These are phyloP conservation scores for Alcedo atthis DNA, from an alignment of 2,797 vertebrate species.

Conservation along the genomic window DNA sequence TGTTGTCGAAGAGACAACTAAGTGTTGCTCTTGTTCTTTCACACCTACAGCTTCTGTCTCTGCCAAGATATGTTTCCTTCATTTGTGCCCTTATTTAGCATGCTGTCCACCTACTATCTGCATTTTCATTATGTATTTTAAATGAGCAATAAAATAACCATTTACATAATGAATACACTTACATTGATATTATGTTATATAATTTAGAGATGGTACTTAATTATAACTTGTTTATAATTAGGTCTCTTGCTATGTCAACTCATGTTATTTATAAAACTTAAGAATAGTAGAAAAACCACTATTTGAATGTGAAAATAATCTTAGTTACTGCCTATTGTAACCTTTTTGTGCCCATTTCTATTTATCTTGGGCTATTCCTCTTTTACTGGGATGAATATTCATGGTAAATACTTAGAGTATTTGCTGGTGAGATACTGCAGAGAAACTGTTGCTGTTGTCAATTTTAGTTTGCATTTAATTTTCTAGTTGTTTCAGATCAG, in stretches of 20 bases:
- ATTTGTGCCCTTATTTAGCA: conserved; percentile 43
- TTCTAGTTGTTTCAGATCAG: not conserved
- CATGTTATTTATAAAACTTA: conserved; percentile 39
- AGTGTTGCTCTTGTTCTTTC: conserved; percentile 51
- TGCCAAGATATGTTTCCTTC: conserved; percentile 36
- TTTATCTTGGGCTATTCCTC: not conserved
- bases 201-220: conserved; percentile 55
- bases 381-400: not conserved
- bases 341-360: not conserved
- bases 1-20: not conserved
- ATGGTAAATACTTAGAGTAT: not conserved
- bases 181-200: conserved; percentile 43
- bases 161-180: conserved; percentile 49
- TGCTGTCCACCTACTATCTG: conserved; percentile 63
- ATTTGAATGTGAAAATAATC: not conserved
- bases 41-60: conserved; percentile 45
- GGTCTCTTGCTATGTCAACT: conserved; percentile 21
- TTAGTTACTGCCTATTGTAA: not conserved
- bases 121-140: conserved; percentile 55
- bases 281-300: not conserved
- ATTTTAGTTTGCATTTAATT: not conserved
- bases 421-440: not conserved
- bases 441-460: not conserved
- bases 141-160: conserved; percentile 59
- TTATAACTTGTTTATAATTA: conserved; percentile 63